A percentile compares a stretch with the other conserved stretches of the same genome.
phyloP scores from a whole-genome alignment of 2,113 vertebrate genomes.

The Cercocebus atys region DNA sequence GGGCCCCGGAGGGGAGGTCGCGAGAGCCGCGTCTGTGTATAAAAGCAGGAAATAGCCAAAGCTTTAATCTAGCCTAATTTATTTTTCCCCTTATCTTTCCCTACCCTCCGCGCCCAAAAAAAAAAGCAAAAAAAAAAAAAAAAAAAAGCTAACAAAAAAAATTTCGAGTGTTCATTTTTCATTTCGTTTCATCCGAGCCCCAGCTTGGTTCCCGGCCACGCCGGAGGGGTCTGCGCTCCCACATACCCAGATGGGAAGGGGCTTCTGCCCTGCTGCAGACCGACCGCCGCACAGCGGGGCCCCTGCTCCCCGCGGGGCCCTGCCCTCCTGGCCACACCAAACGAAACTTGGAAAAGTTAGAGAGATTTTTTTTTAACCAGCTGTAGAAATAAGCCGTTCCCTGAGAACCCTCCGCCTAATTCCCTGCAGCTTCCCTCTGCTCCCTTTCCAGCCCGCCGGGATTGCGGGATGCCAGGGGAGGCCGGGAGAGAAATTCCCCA shows the following conservation, averaged over 20 bases:
- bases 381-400: conserved; percentile 74
- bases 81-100: conserved; percentile 68
- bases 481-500: conserved; percentile 57
- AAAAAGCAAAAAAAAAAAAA: conserved; percentile 65
- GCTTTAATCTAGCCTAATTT: conserved; percentile 86
- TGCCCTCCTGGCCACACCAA: conserved; percentile 60
- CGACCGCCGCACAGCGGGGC: background rate
- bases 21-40: conserved; percentile 82
- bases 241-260: conserved; percentile 44
- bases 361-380: conserved; percentile 76
- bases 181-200: conserved; percentile 78
- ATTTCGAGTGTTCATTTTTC: conserved; percentile 71
- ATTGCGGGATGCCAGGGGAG: conserved; percentile 38
- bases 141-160: conserved; percentile 69
- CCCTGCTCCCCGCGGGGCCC: conserved; percentile 45
- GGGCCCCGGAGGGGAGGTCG: conserved; percentile 80
- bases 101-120: background rate
- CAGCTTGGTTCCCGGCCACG: conserved; percentile 62
- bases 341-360: conserved; percentile 80
- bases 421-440: conserved; percentile 46
- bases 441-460: conserved; percentile 30
- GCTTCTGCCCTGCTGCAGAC: conserved; percentile 25
- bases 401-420: conserved; percentile 65
- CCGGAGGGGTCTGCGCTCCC: conserved; percentile 60
- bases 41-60: conserved; percentile 86